Evolutionary conservation across 30 jellyfish, hydroid and myxozoan species (phyloP).

Genomic region (Morbakka virulenta): DNA sequence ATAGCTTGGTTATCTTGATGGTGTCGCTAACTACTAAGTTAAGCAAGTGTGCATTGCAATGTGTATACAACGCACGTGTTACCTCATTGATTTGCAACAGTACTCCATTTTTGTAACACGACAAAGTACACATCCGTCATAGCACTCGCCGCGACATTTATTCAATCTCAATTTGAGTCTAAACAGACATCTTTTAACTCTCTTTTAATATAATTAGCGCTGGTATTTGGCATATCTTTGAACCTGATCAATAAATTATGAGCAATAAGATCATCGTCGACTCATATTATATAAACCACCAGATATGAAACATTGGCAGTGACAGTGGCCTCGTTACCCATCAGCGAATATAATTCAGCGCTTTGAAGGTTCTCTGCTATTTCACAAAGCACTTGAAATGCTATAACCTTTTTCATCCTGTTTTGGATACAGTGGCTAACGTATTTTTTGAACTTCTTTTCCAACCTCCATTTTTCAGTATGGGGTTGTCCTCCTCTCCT

Average conservation of each 20-base stretch:
- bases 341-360: not conserved
- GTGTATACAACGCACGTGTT: not conserved
- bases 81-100: not conserved
- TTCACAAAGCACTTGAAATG: not conserved
- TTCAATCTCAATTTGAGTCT: not conserved
- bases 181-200: not conserved
- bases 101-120: not conserved
- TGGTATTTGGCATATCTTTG: not conserved
- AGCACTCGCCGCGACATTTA: not conserved
- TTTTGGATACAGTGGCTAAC: not conserved
- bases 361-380: not conserved
- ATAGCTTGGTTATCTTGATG: not conserved
- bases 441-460: not conserved
- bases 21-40: not conserved
- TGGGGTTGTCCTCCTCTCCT: no score
- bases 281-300: not conserved
- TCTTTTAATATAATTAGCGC: not conserved
- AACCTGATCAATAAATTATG: not conserved
- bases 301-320: not conserved
- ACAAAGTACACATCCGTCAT: not conserved
- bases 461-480: no score
- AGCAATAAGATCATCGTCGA: not conserved
- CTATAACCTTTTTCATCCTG: not conserved
- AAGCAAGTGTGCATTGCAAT: not conserved
- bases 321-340: not conserved